These are phyloP conservation scores for Saccopteryx leptura DNA, from an alignment of 2,113 vertebrate species.

Conservation along the genomic window DNA sequence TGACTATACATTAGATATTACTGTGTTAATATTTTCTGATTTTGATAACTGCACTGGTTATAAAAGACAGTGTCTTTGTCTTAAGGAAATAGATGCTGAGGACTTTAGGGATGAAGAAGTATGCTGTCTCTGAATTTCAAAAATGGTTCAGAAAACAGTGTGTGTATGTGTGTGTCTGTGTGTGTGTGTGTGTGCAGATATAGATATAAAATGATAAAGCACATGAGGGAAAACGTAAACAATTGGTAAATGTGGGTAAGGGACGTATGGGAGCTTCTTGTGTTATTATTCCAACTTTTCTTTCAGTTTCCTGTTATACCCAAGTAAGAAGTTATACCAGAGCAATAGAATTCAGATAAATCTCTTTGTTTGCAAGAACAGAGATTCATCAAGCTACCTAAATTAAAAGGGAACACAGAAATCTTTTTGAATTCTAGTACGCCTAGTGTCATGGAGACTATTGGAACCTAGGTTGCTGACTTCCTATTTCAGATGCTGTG, in stretches of 20 bases:
- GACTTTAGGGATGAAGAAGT: not conserved
- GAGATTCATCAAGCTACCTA: not conserved
- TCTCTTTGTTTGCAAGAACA: not conserved
- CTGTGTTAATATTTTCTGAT: not conserved
- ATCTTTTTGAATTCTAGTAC: not conserved
- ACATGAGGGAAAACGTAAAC: not conserved
- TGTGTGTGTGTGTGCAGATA: not conserved
- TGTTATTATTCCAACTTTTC: not conserved
- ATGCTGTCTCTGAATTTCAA: not conserved
- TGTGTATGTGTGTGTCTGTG: not conserved
- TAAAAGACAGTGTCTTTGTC: not conserved
- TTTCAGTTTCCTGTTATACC: not conserved
- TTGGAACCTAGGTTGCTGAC: not conserved
- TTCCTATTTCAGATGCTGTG: not conserved
- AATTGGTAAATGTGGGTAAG: not conserved
- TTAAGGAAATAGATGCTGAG: not conserved
- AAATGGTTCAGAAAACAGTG: not conserved
- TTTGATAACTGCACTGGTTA: slow-evolving; percentile 2
- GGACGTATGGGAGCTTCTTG: not conserved
- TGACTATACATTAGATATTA: not conserved
- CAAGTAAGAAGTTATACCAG: not conserved
- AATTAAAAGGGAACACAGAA: not conserved
- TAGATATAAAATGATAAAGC: not conserved
- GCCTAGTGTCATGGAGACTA: not conserved
- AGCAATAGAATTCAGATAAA: not conserved